These are phyloP conservation scores for Bursaphelenchus okinawaensis DNA, from an alignment of 2,888 invertebrate genomes.

Conservation along the genomic window DNA sequence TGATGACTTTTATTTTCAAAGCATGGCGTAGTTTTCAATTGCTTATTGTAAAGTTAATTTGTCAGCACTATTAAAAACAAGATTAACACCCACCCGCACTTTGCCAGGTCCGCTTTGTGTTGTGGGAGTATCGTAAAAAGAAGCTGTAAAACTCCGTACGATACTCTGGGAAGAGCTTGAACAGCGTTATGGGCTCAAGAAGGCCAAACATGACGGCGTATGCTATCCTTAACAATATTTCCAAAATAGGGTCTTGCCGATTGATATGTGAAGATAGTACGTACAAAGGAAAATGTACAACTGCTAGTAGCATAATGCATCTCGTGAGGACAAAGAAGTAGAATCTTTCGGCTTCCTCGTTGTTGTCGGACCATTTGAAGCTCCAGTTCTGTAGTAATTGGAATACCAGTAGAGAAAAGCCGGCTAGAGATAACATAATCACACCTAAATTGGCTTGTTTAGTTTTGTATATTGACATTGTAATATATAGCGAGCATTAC, in stretches of 20 bases:
- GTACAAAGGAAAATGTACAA: conserved; percentile 21
- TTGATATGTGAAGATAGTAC: conserved; percentile 8
- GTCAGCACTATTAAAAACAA: neutral
- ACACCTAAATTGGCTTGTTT: neutral
- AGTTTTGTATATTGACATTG: no score
- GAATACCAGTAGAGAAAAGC: conserved; percentile 10
- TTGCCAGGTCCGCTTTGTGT: conserved; percentile 29
- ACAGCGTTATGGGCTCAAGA: conserved; percentile 11
- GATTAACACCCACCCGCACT: conserved; percentile 24
- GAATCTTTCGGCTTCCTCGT: conserved; percentile 20
- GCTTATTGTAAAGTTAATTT: no score
- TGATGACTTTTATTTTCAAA: neutral
- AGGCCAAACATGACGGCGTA: conserved; percentile 18
- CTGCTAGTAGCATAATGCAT: conserved; percentile 2
- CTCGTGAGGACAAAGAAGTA: conserved; percentile 23
- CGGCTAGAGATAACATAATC: conserved; percentile 14
- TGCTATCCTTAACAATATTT: conserved; percentile 16
- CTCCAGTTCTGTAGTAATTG: conserved; percentile 25
- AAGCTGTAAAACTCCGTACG: conserved; percentile 2
- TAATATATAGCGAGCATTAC: no score
- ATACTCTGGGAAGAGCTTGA: conserved; percentile 14
- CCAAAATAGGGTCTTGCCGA: neutral
- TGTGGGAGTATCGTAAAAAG: conserved; percentile 17
- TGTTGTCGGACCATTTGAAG: conserved; percentile 32
- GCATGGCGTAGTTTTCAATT: no score